phyloP scores from a whole-genome alignment of 2,113 vertebrate species.

The Upupa epops region DNA sequence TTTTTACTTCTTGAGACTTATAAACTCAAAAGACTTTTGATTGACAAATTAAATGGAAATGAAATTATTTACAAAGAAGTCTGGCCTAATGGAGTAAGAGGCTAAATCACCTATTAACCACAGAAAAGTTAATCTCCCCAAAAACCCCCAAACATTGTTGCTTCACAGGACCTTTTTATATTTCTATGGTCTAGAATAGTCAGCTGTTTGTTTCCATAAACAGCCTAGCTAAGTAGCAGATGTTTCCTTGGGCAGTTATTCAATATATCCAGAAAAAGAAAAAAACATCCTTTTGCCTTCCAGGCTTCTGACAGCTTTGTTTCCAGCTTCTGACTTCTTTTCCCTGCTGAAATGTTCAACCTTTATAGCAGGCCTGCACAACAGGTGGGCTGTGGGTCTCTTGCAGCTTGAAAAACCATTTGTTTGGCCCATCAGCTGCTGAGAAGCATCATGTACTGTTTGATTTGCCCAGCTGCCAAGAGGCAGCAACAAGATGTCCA shows the following conservation, averaged over 20 bases:
- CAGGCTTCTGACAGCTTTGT: conserved; percentile 64
- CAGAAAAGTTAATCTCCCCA: neutral
- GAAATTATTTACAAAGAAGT: neutral
- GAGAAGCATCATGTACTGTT: conserved; percentile 62
- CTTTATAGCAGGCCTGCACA: conserved; percentile 50
- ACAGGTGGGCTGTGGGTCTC: conserved; percentile 61
- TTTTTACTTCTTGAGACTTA: neutral
- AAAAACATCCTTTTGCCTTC: neutral
- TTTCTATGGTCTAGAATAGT: conserved; percentile 34
- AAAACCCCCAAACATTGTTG: neutral
- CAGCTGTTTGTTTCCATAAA: conserved; percentile 64
- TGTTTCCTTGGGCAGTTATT: conserved; percentile 66
- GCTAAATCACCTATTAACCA: neutral
- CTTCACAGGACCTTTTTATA: neutral
- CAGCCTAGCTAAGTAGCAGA: conserved; percentile 57
- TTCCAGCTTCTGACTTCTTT: conserved; percentile 61
- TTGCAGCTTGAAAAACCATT: conserved; percentile 59
- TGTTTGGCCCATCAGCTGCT: conserved; percentile 67
- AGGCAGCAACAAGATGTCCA: conserved; percentile 62
- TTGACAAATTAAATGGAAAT: neutral
- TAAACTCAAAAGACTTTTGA: neutral
- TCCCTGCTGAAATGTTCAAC: conserved; percentile 63
- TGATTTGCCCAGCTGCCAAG: conserved; percentile 66
- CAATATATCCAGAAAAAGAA: conserved; percentile 56
- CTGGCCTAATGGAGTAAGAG: neutral